These are phyloP conservation scores for Diaphora mendica DNA, from an alignment of 2,888 invertebrate species.

Conservation along the genomic window DNA sequence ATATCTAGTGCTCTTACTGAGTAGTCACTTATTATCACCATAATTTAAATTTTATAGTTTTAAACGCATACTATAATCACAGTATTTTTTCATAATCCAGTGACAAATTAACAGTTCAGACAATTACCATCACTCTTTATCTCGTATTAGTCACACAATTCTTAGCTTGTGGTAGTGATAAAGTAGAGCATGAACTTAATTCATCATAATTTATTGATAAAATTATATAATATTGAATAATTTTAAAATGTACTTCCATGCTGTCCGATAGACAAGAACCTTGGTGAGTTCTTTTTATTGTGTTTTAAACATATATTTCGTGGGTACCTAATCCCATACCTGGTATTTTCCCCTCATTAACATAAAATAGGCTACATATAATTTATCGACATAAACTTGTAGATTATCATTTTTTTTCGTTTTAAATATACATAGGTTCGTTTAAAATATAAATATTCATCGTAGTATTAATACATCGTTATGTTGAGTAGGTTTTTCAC, in stretches of 20 bases:
- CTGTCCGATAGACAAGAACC: constrained; percentile 82
- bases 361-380: background rate
- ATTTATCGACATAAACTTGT: background rate
- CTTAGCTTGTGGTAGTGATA: constrained; percentile 29
- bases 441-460: background rate
- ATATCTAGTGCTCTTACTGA: background rate
- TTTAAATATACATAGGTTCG: background rate
- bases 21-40: constrained; percentile 8
- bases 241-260: constrained; percentile 75
- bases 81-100: constrained; percentile 19
- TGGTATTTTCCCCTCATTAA: background rate
- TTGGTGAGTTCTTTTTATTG: constrained; percentile 75
- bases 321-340: background rate
- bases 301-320: constrained; percentile 29
- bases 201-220: constrained; percentile 17
- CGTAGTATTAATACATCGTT: background rate
- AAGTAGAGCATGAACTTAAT: constrained; percentile 49
- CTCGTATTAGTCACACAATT: constrained; percentile 32
- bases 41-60: background rate
- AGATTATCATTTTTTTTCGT: background rate
- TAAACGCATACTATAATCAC: constrained; percentile 20
- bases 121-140: constrained; percentile 28
- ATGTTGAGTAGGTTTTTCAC: background rate
- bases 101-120: constrained; percentile 22
- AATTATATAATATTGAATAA: constrained; percentile 48